Percentiles rank a stretch among this genome's conserved stretches.
phyloP scores from a whole-genome alignment of 2,888 invertebrate genomes.

The Artemia sp. region DNA sequence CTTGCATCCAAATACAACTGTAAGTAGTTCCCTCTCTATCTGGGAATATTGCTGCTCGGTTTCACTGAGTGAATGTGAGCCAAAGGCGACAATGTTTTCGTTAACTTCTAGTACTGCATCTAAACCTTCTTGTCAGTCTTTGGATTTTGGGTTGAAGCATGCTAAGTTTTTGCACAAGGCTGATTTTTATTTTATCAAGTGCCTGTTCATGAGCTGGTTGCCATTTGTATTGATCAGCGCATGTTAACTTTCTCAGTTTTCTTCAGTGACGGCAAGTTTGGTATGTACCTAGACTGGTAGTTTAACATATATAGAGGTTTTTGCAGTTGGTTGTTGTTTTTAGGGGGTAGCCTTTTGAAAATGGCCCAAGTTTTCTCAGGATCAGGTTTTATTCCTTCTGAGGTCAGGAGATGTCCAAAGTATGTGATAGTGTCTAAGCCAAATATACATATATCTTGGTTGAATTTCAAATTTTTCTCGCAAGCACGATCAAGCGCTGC shows the following conservation, averaged over 20 bases:
- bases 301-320: not conserved
- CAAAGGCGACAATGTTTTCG: not conserved
- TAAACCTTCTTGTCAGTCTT: not conserved
- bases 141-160: not conserved
- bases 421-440: not conserved
- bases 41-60: not conserved
- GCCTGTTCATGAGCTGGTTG: not conserved
- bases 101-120: not conserved
- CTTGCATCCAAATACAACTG: slow-evolving; percentile 1
- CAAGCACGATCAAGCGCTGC: not conserved
- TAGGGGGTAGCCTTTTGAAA: not conserved
- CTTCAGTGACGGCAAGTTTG: not conserved
- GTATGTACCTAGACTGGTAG: slow-evolving; percentile 7
- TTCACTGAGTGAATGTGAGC: not conserved
- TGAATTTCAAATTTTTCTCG: not conserved
- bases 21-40: not conserved
- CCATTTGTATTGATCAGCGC: not conserved
- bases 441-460: not conserved
- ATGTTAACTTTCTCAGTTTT: not conserved
- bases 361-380: too few relatives aligned
- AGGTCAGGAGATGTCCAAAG: not conserved
- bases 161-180: not conserved
- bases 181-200: not conserved
- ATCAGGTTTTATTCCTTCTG: too few relatives aligned
- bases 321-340: not conserved